Conservation (phyloP, 2,113 vertebrate species). For the Anarhynchus alexandrinus region DNA sequence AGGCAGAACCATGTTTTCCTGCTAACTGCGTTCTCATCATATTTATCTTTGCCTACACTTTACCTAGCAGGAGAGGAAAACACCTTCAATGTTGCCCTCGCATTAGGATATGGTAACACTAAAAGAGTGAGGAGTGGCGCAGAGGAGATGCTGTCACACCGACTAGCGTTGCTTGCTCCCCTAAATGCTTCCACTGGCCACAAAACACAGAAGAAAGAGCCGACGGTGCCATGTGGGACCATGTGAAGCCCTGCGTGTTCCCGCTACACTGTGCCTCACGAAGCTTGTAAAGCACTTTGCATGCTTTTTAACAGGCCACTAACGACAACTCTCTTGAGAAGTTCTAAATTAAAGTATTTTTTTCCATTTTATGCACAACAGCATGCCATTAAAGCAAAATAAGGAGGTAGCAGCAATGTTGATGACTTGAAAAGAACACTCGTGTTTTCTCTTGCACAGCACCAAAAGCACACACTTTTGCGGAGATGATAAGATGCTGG, state of each 20-base stretch:
- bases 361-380: background rate
- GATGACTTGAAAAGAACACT: conserved; percentile 48
- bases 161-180: background rate
- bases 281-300: conserved; percentile 34
- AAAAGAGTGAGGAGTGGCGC: background rate
- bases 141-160: background rate
- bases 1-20: background rate
- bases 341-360: background rate
- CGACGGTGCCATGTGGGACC: background rate
- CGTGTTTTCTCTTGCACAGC: conserved; percentile 79
- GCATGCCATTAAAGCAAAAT: conserved; percentile 9
- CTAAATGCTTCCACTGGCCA: background rate
- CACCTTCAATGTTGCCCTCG: background rate
- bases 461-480: background rate
- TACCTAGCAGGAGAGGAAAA: background rate
- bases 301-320: conserved; percentile 49
- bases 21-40: background rate
- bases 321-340: background rate
- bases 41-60: background rate
- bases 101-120: background rate
- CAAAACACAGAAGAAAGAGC: background rate
- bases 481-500: background rate
- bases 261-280: background rate
- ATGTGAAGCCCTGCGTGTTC: background rate
- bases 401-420: background rate